phyloP scores from a whole-genome alignment of 1,140 invertebrate genomes.

The Centruroides sculpturatus region DNA sequence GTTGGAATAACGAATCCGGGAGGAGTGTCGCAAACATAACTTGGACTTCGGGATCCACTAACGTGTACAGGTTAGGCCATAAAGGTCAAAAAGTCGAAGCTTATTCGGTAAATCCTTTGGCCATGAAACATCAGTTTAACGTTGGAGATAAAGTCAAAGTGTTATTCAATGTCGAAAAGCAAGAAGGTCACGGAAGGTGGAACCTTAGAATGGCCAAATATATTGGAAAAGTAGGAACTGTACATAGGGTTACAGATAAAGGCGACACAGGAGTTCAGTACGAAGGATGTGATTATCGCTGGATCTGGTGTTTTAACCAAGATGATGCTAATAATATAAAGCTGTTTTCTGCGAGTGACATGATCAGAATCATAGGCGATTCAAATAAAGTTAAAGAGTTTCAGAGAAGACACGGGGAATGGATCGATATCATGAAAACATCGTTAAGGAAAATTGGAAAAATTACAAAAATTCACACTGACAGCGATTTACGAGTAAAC shows the following conservation, averaged over 20 bases:
- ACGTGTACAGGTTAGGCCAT: slow-evolving; percentile 65
- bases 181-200: slow-evolving; percentile 83
- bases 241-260: slow-evolving; percentile 76
- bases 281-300: slow-evolving; percentile 65
- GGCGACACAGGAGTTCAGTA: slow-evolving; percentile 80
- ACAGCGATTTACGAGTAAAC: background rate
- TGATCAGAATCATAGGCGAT: slow-evolving; percentile 61
- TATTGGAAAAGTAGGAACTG: slow-evolving; percentile 59
- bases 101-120: no score
- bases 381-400: slow-evolving; percentile 53
- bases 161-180: slow-evolving; percentile 59
- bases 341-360: slow-evolving; percentile 48
- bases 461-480: background rate
- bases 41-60: slow-evolving; percentile 60
- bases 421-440: slow-evolving; percentile 70
- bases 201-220: slow-evolving; percentile 82
- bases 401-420: slow-evolving; percentile 79
- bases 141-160: slow-evolving; percentile 77
- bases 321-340: slow-evolving; percentile 23
- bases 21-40: slow-evolving; percentile 74
- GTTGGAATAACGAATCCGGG: slow-evolving; percentile 79
- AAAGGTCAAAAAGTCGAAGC: no score
- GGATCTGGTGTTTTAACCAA: slow-evolving; percentile 72
- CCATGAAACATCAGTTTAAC: no score
- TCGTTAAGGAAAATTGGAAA: background rate